Conservation (phyloP, 1,140 invertebrate species). For the Orius insidiosus region DNA sequence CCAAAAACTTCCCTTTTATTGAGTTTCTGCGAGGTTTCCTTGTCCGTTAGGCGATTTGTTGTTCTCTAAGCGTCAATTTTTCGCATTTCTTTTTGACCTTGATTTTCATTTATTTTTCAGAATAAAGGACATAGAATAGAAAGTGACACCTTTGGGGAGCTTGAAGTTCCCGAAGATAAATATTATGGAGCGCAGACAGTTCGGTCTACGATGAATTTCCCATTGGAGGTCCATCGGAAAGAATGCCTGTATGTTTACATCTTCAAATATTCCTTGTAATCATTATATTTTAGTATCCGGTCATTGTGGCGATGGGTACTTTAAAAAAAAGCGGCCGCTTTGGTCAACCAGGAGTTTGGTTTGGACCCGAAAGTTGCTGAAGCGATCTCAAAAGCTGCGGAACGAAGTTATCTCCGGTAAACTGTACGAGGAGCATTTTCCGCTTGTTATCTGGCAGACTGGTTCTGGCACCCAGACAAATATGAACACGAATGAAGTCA, state of each 20-base stretch:
- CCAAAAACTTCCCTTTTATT: too few species aligned
- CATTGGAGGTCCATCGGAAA: constrained; percentile 80
- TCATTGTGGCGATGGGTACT: constrained; percentile 90
- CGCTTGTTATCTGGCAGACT: constrained; percentile 96
- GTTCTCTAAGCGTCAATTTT: too few species aligned
- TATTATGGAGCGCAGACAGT: constrained; percentile 97
- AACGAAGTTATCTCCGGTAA: constrained; percentile 92
- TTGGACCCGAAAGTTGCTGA: constrained; percentile 73
- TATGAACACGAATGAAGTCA: constrained; percentile 99
- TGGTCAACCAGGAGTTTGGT: constrained; percentile 86
- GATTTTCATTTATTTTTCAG: constrained; percentile 11
- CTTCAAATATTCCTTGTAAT: not conserved
- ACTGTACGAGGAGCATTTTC: constrained; percentile 89
- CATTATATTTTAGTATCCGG: constrained; percentile 31
- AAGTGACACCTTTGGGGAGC: constrained; percentile 83
- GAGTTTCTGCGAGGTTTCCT: too few species aligned
- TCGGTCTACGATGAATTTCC: constrained; percentile 90
- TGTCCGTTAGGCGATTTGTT: too few species aligned
- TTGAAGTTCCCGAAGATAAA: constrained; percentile 81
- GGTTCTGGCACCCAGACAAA: constrained; percentile 98
- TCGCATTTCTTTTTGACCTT: too few species aligned
- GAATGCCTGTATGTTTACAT: constrained; percentile 65
- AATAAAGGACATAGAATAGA: constrained; percentile 41
- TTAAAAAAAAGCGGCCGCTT: constrained; percentile 93
- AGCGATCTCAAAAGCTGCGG: constrained; percentile 79